Evolutionary conservation across 1,140 invertebrate genomes (phyloP).

Genomic region (Charaxes varanes): DNA sequence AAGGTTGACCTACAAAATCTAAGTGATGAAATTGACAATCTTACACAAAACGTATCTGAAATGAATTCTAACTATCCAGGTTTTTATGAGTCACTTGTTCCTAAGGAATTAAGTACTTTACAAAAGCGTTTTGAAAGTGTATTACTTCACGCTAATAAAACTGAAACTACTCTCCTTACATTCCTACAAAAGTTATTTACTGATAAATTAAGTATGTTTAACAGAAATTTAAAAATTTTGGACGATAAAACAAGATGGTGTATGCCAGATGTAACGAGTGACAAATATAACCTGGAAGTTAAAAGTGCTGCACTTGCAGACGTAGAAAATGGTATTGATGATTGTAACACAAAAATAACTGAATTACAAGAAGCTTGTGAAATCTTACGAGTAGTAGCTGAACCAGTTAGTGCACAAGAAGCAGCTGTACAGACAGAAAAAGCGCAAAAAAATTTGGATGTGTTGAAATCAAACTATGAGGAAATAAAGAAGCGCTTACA

Average conservation of each 20-base stretch:
- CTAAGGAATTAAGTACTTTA: conserved; percentile 86
- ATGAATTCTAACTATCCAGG: conserved; percentile 86
- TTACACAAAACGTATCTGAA: conserved; percentile 81
- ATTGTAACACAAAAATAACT: conserved; percentile 78
- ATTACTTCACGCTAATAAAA: conserved; percentile 84
- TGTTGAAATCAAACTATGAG: conserved; percentile 78
- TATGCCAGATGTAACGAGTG: conserved; percentile 88
- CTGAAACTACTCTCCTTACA: conserved; percentile 84
- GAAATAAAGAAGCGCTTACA: conserved; percentile 82
- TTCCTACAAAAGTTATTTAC: conserved; percentile 92
- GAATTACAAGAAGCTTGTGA: conserved; percentile 82
- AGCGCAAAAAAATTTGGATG: conserved; percentile 80
- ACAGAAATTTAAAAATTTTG: conserved; percentile 84
- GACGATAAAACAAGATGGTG: conserved; percentile 96
- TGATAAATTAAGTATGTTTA: conserved; percentile 87
- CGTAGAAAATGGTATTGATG: conserved; percentile 81
- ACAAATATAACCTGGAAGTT: conserved; percentile 94
- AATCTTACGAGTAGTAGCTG: conserved; percentile 80
- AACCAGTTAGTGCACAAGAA: conserved; percentile 78
- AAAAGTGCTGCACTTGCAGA: conserved; percentile 89
- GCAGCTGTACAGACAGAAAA: conserved; percentile 79
- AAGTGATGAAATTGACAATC: conserved; percentile 79
- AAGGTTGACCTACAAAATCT: conserved; percentile 80
- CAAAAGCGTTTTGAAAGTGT: conserved; percentile 86
- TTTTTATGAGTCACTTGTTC: conserved; percentile 82